Conservation (phyloP, 2,888 invertebrate genomes). For the Polymixis flavicincta region DNA sequence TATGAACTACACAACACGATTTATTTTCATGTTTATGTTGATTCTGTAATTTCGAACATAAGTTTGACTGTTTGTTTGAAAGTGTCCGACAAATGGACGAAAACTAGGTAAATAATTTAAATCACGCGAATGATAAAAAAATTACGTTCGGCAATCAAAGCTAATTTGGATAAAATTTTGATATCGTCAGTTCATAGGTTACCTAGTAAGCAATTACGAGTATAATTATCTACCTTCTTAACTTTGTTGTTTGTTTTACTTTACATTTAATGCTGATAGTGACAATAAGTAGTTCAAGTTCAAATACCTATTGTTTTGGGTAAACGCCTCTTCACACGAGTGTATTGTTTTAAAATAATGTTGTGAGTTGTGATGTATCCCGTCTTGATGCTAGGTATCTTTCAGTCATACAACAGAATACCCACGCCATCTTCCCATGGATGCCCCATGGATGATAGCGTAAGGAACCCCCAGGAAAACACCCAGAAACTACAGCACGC, state of each 20-base stretch:
- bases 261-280: neutral
- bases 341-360: constrained; percentile 6
- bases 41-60: neutral
- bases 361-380: no score
- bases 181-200: neutral
- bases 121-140: no score
- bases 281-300: constrained; percentile 17
- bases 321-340: constrained; percentile 1
- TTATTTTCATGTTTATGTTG: neutral
- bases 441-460: no score
- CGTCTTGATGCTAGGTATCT: neutral
- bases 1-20: no score
- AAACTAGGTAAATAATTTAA: neutral
- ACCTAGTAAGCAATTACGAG: neutral
- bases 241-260: neutral
- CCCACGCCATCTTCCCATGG: no score
- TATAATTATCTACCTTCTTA: neutral
- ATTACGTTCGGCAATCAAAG: neutral
- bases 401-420: neutral
- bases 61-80: neutral
- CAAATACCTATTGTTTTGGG: constrained; percentile 16
- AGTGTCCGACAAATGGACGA: neutral
- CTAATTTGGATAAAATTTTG: neutral
- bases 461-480: no score
- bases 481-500: no score